Evolutionary conservation across 2,888 invertebrate genomes (phyloP).

Genomic region (Zaprionus obscuricornis): DNA sequence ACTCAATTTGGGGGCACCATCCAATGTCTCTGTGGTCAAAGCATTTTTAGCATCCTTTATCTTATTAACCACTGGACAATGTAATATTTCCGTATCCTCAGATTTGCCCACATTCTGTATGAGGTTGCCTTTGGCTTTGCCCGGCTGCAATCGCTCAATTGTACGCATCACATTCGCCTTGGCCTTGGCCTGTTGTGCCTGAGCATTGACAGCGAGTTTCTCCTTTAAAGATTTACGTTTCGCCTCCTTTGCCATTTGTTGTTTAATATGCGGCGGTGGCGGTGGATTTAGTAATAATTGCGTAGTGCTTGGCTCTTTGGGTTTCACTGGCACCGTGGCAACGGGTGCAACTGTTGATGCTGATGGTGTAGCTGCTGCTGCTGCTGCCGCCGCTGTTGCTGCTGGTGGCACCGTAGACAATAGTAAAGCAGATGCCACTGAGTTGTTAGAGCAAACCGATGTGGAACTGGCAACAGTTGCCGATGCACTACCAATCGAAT

Average conservation of each 20-base stretch:
- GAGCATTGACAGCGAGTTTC: slow-evolving; percentile 81
- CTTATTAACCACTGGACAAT: slow-evolving; percentile 83
- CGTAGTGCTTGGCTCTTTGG: slow-evolving; percentile 81
- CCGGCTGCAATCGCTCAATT: slow-evolving; percentile 92
- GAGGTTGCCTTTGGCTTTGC: slow-evolving; percentile 94
- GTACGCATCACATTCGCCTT: slow-evolving; percentile 89
- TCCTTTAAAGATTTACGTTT: slow-evolving; percentile 83
- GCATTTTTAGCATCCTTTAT: slow-evolving; percentile 86
- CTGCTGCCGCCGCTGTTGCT: slow-evolving; percentile 38
- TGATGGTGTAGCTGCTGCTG: slow-evolving; percentile 34
- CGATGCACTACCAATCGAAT: slow-evolving; percentile 81
- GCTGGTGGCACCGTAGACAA: slow-evolving; percentile 44
- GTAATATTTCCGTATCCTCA: slow-evolving; percentile 85
- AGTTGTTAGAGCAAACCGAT: slow-evolving; percentile 67
- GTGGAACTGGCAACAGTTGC: slow-evolving; percentile 77
- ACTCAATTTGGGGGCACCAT: slow-evolving; percentile 91
- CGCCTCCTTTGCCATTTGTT: slow-evolving; percentile 83
- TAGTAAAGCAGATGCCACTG: slow-evolving; percentile 53
- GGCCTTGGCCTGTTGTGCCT: slow-evolving; percentile 84
- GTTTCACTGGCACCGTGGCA: slow-evolving; percentile 62
- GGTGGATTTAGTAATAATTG: slow-evolving; percentile 81
- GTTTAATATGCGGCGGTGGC: slow-evolving; percentile 82
- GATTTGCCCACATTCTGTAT: slow-evolving; percentile 87
- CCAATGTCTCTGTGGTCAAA: slow-evolving; percentile 86
- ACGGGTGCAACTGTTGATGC: slow-evolving; percentile 20